A percentile compares a stretch with the other conserved stretches of the same genome.
Evolutionary conservation across 2,888 invertebrate species (phyloP).

Genomic region (Cephus pulcher): DNA sequence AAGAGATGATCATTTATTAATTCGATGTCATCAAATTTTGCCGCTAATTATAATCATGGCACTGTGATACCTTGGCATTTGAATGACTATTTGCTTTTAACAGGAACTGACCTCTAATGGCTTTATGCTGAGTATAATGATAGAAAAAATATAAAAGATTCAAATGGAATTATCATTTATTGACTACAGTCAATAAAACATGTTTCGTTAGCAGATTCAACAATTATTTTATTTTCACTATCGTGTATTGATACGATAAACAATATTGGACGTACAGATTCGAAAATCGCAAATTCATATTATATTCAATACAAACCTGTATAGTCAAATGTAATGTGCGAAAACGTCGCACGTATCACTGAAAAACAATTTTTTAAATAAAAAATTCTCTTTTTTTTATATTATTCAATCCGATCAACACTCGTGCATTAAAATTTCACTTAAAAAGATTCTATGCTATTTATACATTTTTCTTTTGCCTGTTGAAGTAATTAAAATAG

Average conservation of each 20-base stretch:
- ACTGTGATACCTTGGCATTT: background rate
- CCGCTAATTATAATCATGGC: background rate
- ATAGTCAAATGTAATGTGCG: background rate
- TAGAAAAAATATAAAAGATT: background rate
- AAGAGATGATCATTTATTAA: background rate
- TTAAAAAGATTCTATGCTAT: background rate
- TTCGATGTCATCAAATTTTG: background rate
- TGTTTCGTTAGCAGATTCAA: background rate
- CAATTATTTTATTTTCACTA: background rate
- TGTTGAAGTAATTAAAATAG: background rate
- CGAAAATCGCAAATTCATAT: background rate
- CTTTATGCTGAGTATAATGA: background rate
- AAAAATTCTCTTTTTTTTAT: background rate
- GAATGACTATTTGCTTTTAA: background rate
- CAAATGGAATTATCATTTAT: background rate
- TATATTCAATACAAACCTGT: background rate
- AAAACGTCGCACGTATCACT: background rate
- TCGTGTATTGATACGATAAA: background rate
- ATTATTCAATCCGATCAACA: background rate
- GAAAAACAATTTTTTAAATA: background rate
- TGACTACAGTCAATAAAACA: background rate
- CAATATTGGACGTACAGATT: background rate
- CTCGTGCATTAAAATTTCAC: background rate
- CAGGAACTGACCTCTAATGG: background rate
- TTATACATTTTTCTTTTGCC: background rate